Base-by-base conservation (phyloP, 1,140 invertebrate genomes). In the Neodiprion lecontei region DNA sequence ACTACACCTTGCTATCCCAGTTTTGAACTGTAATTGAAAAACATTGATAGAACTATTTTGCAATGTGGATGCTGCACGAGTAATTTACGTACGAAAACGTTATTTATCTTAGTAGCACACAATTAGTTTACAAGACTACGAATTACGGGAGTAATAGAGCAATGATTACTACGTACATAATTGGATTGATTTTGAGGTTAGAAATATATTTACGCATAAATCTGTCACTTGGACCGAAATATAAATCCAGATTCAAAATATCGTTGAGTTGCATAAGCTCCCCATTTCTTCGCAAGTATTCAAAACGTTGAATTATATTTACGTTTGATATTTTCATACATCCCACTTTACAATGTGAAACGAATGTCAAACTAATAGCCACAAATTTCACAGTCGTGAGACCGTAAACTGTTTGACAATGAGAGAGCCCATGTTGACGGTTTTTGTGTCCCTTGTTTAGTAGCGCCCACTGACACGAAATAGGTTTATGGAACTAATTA, bases 311-410 rank as follows among this genome's bases (percentile, higher is more conserved):
- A 75, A 21, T 74, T 69, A 72, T 74, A 17, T 14, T 75, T 21
- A 48, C 9, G 70, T 14, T 28, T 74, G 70, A 71, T 28, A 48
- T 48, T 7, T 9, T 11, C 9, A 68, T 78, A 49, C 68, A 40
- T 11, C n/a, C 7, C 66, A 69, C 23, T 66, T 14, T 75, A 68
- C 81, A 84, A 84, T 83, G 82, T 81, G 76, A 84, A 84, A 84
- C 80, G 81, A 84, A 84, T 82, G 82, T 84, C 82, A 84, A 83
- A 78, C 68, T 12, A 14, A 28, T 40, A 40, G 28, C 1, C 28
- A 40, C 28, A 5, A 40, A 40, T 40, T 40, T 40, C 28, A 40
- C 28, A 40, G 28, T 21, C 28, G 28, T 40, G 28, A 40, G 28
- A 40, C 28, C 28, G 28, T 40, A 40, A 40, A 40, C 28, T 40